Evolutionary conservation across 2,113 vertebrate genomes (phyloP).

Genomic region (Cygnus buccinator): DNA sequence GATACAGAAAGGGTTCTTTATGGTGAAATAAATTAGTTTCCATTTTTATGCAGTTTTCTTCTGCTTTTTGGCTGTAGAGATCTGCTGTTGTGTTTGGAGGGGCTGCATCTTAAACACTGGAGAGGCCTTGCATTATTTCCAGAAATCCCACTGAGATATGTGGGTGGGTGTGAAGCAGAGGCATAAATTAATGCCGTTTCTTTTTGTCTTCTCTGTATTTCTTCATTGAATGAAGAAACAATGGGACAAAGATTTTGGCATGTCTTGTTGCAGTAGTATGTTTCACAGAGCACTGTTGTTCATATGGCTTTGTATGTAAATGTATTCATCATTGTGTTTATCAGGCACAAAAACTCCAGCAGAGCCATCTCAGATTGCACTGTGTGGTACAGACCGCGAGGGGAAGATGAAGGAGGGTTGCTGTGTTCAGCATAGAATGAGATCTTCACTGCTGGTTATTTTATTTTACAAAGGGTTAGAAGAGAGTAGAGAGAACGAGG

Average conservation of each 20-base stretch:
- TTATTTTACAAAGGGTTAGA: neutral
- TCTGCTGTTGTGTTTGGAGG: slow-evolving; percentile 41
- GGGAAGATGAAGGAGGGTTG: neutral
- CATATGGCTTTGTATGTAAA: neutral
- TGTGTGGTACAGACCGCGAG: neutral
- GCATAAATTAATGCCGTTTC: neutral
- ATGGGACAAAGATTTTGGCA: neutral
- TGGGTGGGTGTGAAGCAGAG: neutral
- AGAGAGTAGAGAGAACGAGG: neutral
- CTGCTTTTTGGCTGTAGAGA: slow-evolving; percentile 41
- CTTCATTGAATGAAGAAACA: neutral
- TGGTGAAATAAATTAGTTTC: slow-evolving; percentile 55
- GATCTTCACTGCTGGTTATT: neutral
- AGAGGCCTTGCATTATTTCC: slow-evolving; percentile 8
- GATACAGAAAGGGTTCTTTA: slow-evolving; percentile 26
- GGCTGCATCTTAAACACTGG: neutral
- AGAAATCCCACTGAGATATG: neutral
- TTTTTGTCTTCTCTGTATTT: slow-evolving; percentile 8
- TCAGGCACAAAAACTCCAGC: neutral
- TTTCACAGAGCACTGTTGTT: neutral
- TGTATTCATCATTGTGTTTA: neutral
- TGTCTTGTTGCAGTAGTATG: neutral
- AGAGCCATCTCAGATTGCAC: neutral
- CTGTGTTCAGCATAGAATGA: neutral
- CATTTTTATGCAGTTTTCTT: slow-evolving; percentile 45